These are phyloP conservation scores for Pampusana beccarii DNA, from an alignment of 2,113 vertebrate genomes.

Conservation along the genomic window DNA sequence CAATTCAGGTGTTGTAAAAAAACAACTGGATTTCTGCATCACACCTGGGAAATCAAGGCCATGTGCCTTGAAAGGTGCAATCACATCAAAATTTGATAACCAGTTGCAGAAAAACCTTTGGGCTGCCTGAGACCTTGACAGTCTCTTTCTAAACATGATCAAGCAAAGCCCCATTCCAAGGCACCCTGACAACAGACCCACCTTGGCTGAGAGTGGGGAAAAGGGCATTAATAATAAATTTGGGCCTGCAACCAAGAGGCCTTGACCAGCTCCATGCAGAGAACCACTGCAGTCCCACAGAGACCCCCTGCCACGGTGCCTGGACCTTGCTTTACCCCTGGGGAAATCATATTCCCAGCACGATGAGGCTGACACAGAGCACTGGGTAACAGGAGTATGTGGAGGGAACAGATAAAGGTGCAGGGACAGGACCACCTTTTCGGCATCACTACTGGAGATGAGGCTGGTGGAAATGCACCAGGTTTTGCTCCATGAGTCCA, in stretches of 20 bases:
- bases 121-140: not conserved
- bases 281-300: not conserved
- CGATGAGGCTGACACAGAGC: not conserved
- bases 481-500: accelerated
- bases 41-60: not conserved
- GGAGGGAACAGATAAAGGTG: not conserved
- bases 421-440: not conserved
- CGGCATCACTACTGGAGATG: not conserved
- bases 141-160: not conserved
- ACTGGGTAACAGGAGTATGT: not conserved
- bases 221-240: not conserved
- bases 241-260: not conserved
- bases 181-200: not conserved
- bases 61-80: not conserved
- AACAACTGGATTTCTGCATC: not conserved
- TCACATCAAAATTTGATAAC: not conserved
- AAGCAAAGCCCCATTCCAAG: not conserved
- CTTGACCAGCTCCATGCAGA: not conserved
- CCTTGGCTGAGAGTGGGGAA: not conserved
- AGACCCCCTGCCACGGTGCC: not conserved
- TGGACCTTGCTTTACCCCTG: not conserved
- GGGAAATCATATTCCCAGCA: not conserved
- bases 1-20: not conserved
- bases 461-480: not conserved
- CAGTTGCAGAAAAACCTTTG: not conserved